These are phyloP conservation scores for Scaptomyza cyrtandrae DNA, from an alignment of 2,888 invertebrate genomes.

Conservation along the genomic window DNA sequence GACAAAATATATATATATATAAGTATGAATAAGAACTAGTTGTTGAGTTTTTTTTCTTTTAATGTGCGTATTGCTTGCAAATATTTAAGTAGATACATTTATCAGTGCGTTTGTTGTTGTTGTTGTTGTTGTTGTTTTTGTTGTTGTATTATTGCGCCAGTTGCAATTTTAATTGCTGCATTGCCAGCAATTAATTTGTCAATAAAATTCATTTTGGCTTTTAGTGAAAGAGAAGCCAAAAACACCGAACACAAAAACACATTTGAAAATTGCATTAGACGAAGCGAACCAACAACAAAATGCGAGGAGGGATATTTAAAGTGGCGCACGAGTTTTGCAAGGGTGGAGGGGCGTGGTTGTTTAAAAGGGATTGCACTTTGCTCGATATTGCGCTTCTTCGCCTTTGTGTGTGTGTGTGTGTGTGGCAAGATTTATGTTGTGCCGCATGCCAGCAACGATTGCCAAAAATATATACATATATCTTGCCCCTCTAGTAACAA, in stretches of 20 bases:
- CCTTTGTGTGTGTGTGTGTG: background rate
- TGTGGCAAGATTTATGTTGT: conserved; percentile 75
- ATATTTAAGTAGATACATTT: background rate
- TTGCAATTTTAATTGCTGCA: conserved; percentile 74
- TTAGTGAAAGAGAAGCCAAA: conserved; percentile 60
- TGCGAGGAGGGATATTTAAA: background rate
- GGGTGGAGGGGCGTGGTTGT: background rate
- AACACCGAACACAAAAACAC: conserved; percentile 1
- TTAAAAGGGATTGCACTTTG: conserved; percentile 42
- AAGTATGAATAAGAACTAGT: background rate
- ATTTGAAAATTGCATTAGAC: conserved; percentile 56
- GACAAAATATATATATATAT: too few relatives aligned
- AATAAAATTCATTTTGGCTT: conserved; percentile 83
- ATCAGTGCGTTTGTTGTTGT: conserved; percentile 1
- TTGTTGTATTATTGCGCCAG: conserved; percentile 25
- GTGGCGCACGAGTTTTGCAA: background rate
- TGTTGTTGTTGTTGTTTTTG: too few relatives aligned
- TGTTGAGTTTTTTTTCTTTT: background rate
- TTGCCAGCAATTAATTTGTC: conserved; percentile 83
- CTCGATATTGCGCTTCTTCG: conserved; percentile 21
- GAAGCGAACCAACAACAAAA: conserved; percentile 1
- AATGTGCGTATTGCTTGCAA: background rate
- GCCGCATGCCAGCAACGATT: conserved; percentile 63
- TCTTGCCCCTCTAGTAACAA: background rate
- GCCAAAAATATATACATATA: conserved; percentile 38